Evolutionary conservation across 2,888 invertebrate genomes (phyloP).

Genomic region (Achlya flavicornis): DNA sequence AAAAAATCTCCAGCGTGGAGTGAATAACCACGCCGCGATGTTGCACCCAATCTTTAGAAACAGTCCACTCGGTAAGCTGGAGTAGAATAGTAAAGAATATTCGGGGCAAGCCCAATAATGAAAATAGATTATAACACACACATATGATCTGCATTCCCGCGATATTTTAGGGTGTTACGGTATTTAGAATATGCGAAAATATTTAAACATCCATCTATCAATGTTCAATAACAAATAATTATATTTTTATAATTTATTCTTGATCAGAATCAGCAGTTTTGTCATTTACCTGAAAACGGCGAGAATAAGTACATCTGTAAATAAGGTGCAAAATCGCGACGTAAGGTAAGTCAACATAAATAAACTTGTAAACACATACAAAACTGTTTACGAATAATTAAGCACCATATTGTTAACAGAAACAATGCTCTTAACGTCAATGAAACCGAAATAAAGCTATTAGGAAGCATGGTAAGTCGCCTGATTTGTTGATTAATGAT

Average conservation of each 20-base stretch:
- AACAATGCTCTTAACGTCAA: not conserved
- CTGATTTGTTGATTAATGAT: not conserved
- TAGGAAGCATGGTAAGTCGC: not conserved
- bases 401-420: constrained; percentile 1
- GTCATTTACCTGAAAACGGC: too few species aligned
- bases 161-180: too few species aligned
- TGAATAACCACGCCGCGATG: constrained; percentile 19
- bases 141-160: too few species aligned
- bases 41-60: not conserved
- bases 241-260: too few species aligned
- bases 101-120: too few species aligned
- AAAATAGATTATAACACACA: too few species aligned
- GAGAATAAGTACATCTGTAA: not conserved
- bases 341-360: not conserved
- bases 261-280: too few species aligned
- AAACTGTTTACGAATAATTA: not conserved
- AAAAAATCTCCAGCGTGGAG: not conserved
- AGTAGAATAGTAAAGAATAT: too few species aligned
- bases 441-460: not conserved
- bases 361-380: constrained; percentile 1
- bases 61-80: too few species aligned
- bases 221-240: too few species aligned
- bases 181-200: too few species aligned
- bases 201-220: too few species aligned
- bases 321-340: not conserved